These are phyloP conservation scores for Brenthis daphne DNA, from an alignment of 2,888 invertebrate genomes.

Conservation along the genomic window DNA sequence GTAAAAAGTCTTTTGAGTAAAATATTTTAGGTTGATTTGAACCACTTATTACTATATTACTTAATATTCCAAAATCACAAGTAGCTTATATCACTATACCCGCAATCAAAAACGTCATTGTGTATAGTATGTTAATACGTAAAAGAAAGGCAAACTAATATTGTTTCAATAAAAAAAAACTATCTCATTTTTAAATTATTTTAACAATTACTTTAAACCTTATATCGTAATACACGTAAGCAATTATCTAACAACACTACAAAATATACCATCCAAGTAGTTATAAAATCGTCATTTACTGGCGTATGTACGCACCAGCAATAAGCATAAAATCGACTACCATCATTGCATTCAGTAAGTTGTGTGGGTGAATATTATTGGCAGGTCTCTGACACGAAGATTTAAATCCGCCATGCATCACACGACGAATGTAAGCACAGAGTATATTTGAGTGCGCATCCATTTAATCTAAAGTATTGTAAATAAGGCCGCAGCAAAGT, in stretches of 20 bases:
- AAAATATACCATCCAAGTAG: neutral
- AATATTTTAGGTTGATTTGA: too few species aligned
- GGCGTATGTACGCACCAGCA: conserved; percentile 47
- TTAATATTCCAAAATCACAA: too few species aligned
- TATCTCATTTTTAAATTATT: too few species aligned
- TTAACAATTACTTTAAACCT: too few species aligned
- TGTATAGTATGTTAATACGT: too few species aligned
- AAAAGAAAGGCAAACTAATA: too few species aligned
- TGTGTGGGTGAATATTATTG: conserved; percentile 80
- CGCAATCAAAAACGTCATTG: too few species aligned
- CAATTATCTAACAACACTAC: neutral
- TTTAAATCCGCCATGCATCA: conserved; percentile 57
- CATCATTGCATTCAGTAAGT: conserved; percentile 65
- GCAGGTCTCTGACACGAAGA: conserved; percentile 67
- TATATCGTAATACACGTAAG: too few species aligned
- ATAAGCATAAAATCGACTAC: conserved; percentile 70
- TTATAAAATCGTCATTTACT: conserved; percentile 55
- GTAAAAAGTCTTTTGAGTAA: too few species aligned
- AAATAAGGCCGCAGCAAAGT: conserved; percentile 34
- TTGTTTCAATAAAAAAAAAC: too few species aligned
- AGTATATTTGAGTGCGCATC: conserved; percentile 15
- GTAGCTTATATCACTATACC: too few species aligned
- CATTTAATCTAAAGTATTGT: conserved; percentile 21
- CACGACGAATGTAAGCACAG: conserved; percentile 44
- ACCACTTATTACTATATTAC: too few species aligned